phyloP scores from a whole-genome alignment of 1,140 invertebrate species.

The Lutraria rhynchaena region DNA sequence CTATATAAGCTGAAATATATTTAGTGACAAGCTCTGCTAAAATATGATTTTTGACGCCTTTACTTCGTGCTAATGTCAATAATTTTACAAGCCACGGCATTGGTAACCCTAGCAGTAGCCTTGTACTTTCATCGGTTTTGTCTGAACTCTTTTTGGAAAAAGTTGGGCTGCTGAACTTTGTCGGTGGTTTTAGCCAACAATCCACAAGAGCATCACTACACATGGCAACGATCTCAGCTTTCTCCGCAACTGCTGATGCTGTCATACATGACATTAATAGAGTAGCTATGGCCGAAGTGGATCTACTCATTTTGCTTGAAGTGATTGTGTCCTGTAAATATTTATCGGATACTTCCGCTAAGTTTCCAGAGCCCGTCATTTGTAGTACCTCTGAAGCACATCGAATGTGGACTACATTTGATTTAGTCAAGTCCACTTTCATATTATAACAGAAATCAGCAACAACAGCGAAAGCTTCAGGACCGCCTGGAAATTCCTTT shows the following conservation, averaged over 20 bases:
- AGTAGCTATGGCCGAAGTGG: conserved; percentile 66
- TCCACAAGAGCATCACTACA: conserved; percentile 77
- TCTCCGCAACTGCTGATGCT: conserved; percentile 73
- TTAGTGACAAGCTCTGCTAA: conserved; percentile 70
- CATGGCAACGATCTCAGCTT: conserved; percentile 68
- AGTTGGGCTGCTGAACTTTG: conserved; percentile 69
- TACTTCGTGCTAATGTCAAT: conserved; percentile 65
- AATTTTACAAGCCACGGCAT: conserved; percentile 75
- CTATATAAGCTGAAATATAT: conserved; percentile 68
- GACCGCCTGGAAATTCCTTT: conserved; percentile 78
- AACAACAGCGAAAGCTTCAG: conserved; percentile 76
- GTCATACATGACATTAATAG: conserved; percentile 71
- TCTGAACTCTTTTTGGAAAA: conserved; percentile 62
- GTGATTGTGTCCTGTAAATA: conserved; percentile 77
- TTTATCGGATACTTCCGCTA: conserved; percentile 78
- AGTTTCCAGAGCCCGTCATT: conserved; percentile 77
- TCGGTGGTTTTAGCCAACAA: conserved; percentile 74
- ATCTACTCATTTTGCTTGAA: conserved; percentile 75
- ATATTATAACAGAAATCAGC: conserved; percentile 81
- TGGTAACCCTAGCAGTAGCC: conserved; percentile 67
- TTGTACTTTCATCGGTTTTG: conserved; percentile 61
- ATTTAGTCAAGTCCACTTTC: conserved; percentile 73
- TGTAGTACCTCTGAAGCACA: conserved; percentile 78
- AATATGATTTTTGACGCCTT: conserved; percentile 65
- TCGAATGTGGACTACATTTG: conserved; percentile 77